A percentile compares a stretch with the other conserved stretches of the same genome.
These are phyloP conservation scores for Biston betularia DNA, from an alignment of 2,888 invertebrate genomes.

Conservation along the genomic window DNA sequence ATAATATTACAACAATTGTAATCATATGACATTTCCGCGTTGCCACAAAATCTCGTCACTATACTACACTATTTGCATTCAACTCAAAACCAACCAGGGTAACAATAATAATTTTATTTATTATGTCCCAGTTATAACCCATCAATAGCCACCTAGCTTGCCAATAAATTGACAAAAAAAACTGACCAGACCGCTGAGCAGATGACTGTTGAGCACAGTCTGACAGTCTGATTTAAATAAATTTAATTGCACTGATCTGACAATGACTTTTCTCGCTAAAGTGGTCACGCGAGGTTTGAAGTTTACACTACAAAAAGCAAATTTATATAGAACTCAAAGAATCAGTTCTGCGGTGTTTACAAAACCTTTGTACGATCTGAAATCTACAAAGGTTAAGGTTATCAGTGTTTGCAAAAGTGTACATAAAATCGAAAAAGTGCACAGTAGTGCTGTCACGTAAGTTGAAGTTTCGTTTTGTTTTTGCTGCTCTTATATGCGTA, in stretches of 20 bases:
- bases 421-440: neutral
- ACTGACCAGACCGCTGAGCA: too few species aligned
- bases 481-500: neutral
- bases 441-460: constrained; percentile 9
- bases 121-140: too few species aligned
- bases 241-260: constrained; percentile 33
- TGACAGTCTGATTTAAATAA: too few species aligned
- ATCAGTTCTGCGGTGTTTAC: constrained; percentile 41
- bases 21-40: too few species aligned
- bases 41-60: too few species aligned
- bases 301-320: constrained; percentile 52
- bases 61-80: too few species aligned
- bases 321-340: constrained; percentile 45
- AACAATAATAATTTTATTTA: too few species aligned
- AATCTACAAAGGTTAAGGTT: neutral
- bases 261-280: constrained; percentile 65
- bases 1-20: too few species aligned
- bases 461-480: constrained; percentile 16
- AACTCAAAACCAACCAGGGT: too few species aligned
- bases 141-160: too few species aligned
- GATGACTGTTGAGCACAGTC: too few species aligned
- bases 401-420: constrained; percentile 1
- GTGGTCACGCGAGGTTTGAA: constrained; percentile 62
- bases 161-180: too few species aligned
- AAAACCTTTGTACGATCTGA: constrained; percentile 16